phyloP scores from a whole-genome alignment of 2,113 vertebrate genomes.

The Heterotis niloticus region DNA sequence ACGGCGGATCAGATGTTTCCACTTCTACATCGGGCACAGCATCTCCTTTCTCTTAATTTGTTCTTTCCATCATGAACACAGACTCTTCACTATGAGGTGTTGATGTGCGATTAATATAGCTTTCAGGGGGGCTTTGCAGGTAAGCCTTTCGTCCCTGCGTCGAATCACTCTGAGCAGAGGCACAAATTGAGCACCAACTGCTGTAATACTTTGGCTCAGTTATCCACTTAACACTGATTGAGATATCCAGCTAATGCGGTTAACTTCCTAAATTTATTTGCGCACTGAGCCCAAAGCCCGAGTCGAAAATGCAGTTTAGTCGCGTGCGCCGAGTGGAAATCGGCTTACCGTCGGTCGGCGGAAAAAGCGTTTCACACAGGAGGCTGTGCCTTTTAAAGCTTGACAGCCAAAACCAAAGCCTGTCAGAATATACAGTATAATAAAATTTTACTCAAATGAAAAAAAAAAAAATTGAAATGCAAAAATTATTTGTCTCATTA shows the following conservation, averaged over 20 bases:
- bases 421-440: too few relatives aligned
- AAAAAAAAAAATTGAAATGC: too few relatives aligned
- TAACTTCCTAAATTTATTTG: neutral
- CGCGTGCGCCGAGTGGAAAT: neutral
- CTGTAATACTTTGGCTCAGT: conserved; percentile 23
- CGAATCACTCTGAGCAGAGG: conserved; percentile 21
- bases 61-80: neutral
- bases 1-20: too few relatives aligned
- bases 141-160: conserved; percentile 2
- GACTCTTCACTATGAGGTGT: neutral
- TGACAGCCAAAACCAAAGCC: too few relatives aligned
- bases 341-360: neutral
- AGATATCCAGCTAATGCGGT: conserved; percentile 1
- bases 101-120: neutral
- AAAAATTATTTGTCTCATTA: too few relatives aligned
- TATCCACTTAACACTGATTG: conserved; percentile 27
- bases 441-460: too few relatives aligned
- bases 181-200: conserved; percentile 10
- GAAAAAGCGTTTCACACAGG: too few relatives aligned
- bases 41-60: neutral
- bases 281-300: neutral
- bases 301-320: neutral
- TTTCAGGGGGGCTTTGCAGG: neutral
- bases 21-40: too few relatives aligned
- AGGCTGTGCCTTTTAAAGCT: too few relatives aligned